phyloP scores from a whole-genome alignment of 2,888 invertebrate species.

The Pardosa pseudoannulata region DNA sequence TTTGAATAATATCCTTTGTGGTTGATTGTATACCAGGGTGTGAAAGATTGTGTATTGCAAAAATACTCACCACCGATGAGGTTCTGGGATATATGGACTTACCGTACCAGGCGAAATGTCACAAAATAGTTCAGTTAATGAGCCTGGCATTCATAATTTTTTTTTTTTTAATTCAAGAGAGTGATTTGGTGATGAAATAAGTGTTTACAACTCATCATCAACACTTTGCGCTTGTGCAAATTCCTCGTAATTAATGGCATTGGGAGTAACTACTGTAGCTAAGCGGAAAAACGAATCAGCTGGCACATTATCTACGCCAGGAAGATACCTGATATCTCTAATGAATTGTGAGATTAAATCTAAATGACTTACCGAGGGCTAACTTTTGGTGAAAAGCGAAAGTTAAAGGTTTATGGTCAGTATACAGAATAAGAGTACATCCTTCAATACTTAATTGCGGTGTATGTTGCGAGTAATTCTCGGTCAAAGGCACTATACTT shows the following conservation, averaged over 20 bases:
- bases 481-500: background rate
- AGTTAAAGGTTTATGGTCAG: no score
- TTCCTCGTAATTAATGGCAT: no score
- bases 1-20: background rate
- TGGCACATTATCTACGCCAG: background rate
- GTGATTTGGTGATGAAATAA: no score
- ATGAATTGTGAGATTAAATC: background rate
- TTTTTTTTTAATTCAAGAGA: background rate
- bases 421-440: no score
- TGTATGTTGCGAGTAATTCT: background rate
- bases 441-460: background rate
- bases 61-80: background rate
- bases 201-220: no score
- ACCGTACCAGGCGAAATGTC: background rate
- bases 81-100: background rate
- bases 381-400: no score
- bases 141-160: background rate
- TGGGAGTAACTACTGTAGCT: no score
- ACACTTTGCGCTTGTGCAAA: no score
- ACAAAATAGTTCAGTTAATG: no score
- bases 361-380: background rate
- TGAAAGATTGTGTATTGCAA: slow-evolving; percentile 13
- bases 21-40: background rate
- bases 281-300: background rate
- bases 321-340: background rate